Evolutionary conservation across 2,113 vertebrate genomes (phyloP).

Genomic region (Colossoma macropomum): DNA sequence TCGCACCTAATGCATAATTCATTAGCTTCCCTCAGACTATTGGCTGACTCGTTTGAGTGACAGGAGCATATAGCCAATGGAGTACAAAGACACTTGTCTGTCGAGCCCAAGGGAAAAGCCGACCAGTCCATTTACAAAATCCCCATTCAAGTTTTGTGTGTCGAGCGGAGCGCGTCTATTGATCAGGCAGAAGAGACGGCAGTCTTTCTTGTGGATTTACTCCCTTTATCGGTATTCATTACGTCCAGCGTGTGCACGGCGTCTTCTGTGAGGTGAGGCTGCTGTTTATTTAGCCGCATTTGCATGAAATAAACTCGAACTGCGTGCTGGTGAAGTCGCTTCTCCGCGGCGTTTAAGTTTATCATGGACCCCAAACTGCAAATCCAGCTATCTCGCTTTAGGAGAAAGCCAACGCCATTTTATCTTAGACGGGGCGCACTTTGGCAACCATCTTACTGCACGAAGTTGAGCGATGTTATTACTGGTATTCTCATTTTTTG

Average conservation of each 20-base stretch:
- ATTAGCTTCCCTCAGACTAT: slow-evolving; percentile 43
- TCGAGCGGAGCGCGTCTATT: slow-evolving; percentile 54
- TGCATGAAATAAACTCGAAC: not conserved
- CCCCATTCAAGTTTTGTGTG: slow-evolving; percentile 78
- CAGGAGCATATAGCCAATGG: slow-evolving; percentile 63
- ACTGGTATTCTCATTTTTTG: not conserved
- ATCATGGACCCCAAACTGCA: slow-evolving; percentile 43
- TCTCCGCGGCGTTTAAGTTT: slow-evolving; percentile 44
- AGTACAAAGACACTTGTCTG: slow-evolving; percentile 29
- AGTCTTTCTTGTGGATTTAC: slow-evolving; percentile 67
- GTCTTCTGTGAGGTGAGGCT: slow-evolving; percentile 64
- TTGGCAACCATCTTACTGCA: slow-evolving; percentile 66
- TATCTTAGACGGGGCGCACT: slow-evolving; percentile 67
- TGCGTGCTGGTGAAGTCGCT: not conserved
- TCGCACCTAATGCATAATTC: slow-evolving; percentile 57
- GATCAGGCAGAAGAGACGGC: slow-evolving; percentile 18
- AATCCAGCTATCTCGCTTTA: slow-evolving; percentile 48
- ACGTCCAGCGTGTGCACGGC: not conserved
- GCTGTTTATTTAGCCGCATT: not conserved
- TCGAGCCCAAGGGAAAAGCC: slow-evolving; percentile 64
- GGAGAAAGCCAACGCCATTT: slow-evolving; percentile 73
- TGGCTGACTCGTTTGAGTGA: slow-evolving; percentile 64
- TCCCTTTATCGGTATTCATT: not conserved
- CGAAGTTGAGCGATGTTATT: slow-evolving; percentile 36
- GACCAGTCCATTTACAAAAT: slow-evolving; percentile 67